A percentile compares a stretch with the other conserved stretches of the same genome.
These are phyloP conservation scores for Carabus problematicus DNA, from an alignment of 2,888 invertebrate species.

Conservation along the genomic window DNA sequence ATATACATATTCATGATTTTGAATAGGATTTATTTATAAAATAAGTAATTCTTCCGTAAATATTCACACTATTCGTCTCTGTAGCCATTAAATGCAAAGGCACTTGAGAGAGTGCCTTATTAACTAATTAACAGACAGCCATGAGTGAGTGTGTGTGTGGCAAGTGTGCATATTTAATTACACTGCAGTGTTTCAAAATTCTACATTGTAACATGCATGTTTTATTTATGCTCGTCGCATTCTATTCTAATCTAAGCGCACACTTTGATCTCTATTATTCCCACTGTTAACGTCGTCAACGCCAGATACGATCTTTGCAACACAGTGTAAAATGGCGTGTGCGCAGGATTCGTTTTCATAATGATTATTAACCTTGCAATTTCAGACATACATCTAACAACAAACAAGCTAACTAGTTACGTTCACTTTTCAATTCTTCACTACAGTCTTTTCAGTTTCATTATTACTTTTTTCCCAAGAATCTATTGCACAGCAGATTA, in stretches of 20 bases:
- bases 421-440: conserved; percentile 1
- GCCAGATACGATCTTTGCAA: not conserved
- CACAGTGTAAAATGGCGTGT: not conserved
- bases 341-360: not conserved
- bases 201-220: not conserved
- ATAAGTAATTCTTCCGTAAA: too few relatives aligned
- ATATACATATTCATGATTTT: too few relatives aligned
- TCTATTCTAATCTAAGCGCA: not conserved
- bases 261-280: too few relatives aligned
- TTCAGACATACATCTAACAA: not conserved
- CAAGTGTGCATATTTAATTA: not conserved
- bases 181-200: not conserved
- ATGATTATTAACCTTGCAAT: conserved; percentile 1
- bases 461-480: too few relatives aligned
- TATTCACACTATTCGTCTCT: too few relatives aligned
- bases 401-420: not conserved
- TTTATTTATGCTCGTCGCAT: not conserved
- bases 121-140: not conserved
- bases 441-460: too few relatives aligned
- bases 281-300: too few relatives aligned
- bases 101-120: too few relatives aligned
- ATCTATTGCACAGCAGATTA: too few relatives aligned
- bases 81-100: too few relatives aligned
- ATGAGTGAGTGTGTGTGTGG: too few relatives aligned
- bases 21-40: too few relatives aligned